Percentiles rank a stretch among this genome's conserved stretches.
phyloP scores from a whole-genome alignment of 2,797 vertebrate genomes.

The Anas capensis region DNA sequence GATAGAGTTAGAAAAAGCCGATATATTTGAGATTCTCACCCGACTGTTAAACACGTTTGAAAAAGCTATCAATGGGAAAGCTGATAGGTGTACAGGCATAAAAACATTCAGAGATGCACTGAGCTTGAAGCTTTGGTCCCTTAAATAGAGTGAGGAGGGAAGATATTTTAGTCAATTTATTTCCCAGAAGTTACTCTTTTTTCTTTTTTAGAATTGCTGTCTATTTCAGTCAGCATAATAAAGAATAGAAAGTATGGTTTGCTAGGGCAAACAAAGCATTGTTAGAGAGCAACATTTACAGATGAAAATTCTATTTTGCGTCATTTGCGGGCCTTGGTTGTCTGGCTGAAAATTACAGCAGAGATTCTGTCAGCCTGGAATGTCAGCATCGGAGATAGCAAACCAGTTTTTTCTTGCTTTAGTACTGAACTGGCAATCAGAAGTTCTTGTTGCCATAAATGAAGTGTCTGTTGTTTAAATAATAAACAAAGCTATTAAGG shows the following conservation, averaged over 20 bases:
- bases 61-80: background rate
- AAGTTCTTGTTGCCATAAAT: slow-evolving; percentile 22
- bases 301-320: background rate
- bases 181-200: background rate
- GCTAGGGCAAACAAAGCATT: background rate
- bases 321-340: background rate
- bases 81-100: background rate
- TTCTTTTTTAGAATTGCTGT: background rate
- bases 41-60: background rate
- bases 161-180: background rate
- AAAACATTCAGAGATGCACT: background rate
- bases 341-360: background rate
- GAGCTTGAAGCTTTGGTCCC: background rate
- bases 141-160: background rate
- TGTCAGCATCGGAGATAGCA: background rate
- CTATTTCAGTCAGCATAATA: background rate
- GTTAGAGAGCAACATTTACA: background rate
- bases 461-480: slow-evolving; percentile 32
- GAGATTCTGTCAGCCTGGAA: background rate
- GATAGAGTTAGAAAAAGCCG: background rate
- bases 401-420: slow-evolving; percentile 2
- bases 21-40: background rate
- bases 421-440: background rate
- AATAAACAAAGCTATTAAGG: slow-evolving; percentile 19
- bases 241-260: background rate